These are phyloP conservation scores for Diplazon laetatorius DNA, from an alignment of 2,888 invertebrate species.

Conservation along the genomic window DNA sequence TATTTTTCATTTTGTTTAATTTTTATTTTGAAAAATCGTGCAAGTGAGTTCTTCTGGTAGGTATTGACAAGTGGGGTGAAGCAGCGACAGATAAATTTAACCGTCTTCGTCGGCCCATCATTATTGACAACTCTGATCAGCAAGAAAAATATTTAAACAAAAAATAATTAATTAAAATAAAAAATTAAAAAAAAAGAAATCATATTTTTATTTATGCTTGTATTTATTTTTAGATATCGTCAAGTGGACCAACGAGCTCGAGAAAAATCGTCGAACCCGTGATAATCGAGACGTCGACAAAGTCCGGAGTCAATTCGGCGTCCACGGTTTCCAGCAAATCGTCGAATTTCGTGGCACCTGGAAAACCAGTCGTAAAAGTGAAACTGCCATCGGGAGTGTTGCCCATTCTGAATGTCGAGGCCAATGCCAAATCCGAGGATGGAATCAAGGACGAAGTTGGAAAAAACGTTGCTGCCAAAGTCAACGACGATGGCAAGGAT, in stretches of 20 bases:
- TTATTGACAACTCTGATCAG: background rate
- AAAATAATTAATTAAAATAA: too few relatives aligned
- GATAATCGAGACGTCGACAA: conserved; percentile 64
- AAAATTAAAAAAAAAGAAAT: background rate
- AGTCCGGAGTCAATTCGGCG: conserved; percentile 64
- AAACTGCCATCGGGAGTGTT: conserved; percentile 79
- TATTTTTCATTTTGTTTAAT: background rate
- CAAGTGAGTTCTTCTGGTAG: conserved; percentile 48
- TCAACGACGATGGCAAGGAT: conserved; percentile 59
- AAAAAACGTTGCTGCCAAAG: conserved; percentile 56
- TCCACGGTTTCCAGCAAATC: conserved; percentile 66
- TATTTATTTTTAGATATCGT: conserved; percentile 52
- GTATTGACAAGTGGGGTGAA: conserved; percentile 27
- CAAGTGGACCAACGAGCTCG: conserved; percentile 66
- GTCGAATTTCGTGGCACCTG: conserved; percentile 44
- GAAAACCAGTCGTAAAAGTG: conserved; percentile 68
- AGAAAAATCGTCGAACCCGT: conserved; percentile 55
- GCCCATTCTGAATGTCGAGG: conserved; percentile 74
- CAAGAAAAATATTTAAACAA: conserved; percentile 4
- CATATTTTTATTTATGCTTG: background rate
- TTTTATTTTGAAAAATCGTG: conserved; percentile 43
- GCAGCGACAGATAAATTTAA: background rate
- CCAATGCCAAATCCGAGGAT: conserved; percentile 53
- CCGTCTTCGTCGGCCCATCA: background rate
- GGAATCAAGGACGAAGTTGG: conserved; percentile 63